Base-by-base conservation (phyloP, 2,888 invertebrate species). In the Cephus runcator region DNA sequence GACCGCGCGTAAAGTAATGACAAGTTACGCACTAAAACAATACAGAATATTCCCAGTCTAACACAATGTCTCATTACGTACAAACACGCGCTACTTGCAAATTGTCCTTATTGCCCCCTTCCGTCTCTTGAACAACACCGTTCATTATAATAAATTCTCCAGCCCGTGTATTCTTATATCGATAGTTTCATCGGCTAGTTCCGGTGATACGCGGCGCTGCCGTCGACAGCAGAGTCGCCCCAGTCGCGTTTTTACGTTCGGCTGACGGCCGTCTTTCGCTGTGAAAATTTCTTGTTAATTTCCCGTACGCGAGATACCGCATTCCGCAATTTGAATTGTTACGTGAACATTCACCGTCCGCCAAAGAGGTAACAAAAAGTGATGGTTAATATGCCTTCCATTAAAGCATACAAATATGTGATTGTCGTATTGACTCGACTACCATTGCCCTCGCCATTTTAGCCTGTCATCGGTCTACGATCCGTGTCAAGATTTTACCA, bases 361-460 rank as follows among this genome's bases (percentile, higher is more conserved):
- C 15, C 30, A 74, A 71, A 34, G 33, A 71, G 71, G 71, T 71
- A 71, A 71, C 15, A 31, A n/a, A 34, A 33, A 34, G 31, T 71
- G 31, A 23, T 34, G 71, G 33, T 33, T 71, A 71, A 33, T 34
- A 34, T 33, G 31, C 34, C 23, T 71, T 34, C 33, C 33, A 33
- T 31, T 34, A 77, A 77, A 68, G 12, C n/a, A 56, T 77, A 73
- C 68, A 80, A 84, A 84, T 80, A 85, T 85, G 85, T 83, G 85
- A 81, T 82, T 82, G 79, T 74, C 75, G 77, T 79, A 34, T 79
- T 78, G 31, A 34, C 74, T 77, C 75, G 74, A 77, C 77, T 78
- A 56, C 36, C 75, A 79, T 77, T 68, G 77, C 75, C 75, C 80
- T 86, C 89, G 89, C 89, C 89, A 89, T 89, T 85, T 89, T 89